phyloP scores from a whole-genome alignment of 2,113 vertebrate species.

The Heterocephalus glaber region DNA sequence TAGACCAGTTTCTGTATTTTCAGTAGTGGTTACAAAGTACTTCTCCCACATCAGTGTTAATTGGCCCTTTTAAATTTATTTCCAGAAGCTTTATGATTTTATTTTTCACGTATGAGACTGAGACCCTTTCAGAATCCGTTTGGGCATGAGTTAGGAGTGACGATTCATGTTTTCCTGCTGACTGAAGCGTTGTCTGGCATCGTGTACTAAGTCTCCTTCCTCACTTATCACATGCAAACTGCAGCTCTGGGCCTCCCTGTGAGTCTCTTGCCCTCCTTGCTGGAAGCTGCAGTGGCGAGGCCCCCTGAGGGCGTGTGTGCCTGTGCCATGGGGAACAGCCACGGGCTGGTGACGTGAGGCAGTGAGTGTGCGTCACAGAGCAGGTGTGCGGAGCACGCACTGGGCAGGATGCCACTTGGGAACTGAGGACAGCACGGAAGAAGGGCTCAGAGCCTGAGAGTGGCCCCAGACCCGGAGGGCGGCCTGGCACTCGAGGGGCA shows the following conservation, averaged over 20 bases:
- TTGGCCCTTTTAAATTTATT: neutral
- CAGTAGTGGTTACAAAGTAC: neutral
- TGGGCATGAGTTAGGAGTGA: neutral
- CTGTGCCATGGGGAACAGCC: too few species aligned
- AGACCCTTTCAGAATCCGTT: neutral
- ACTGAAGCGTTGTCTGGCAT: neutral
- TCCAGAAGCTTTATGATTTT: neutral
- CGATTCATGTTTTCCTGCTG: neutral
- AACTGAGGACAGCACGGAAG: neutral
- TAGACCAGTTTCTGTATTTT: neutral
- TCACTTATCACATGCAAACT: neutral
- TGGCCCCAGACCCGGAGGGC: rapidly evolving
- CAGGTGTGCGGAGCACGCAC: neutral
- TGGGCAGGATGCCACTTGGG: slow-evolving; percentile 15
- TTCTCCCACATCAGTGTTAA: neutral
- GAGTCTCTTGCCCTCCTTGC: neutral
- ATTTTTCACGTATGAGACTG: neutral
- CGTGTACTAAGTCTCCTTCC: neutral
- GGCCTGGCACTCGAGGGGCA: neutral
- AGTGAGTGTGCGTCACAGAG: neutral
- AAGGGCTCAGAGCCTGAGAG: slow-evolving; percentile 1
- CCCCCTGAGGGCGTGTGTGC: too few species aligned
- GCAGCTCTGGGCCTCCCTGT: neutral
- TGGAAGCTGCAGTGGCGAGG: neutral
- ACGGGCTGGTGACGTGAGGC: neutral